phyloP scores from a whole-genome alignment of 1,140 invertebrate species.

The Platorchestia sp. region DNA sequence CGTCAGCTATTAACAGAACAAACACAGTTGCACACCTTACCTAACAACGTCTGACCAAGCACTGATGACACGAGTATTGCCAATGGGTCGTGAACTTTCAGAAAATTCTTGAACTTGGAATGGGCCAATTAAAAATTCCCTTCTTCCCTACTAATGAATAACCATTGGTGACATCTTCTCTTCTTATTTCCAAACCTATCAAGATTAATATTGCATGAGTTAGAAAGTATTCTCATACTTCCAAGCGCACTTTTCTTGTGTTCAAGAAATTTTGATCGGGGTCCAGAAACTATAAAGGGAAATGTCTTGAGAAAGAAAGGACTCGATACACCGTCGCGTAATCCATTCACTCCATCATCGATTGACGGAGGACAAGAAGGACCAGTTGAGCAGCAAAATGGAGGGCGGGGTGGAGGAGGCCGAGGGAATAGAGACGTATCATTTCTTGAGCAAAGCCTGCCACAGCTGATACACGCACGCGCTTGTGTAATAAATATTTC shows the following conservation, averaged over 20 bases:
- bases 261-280: background rate
- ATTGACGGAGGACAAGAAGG: background rate
- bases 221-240: background rate
- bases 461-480: too few species aligned
- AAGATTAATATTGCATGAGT: background rate
- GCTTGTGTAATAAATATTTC: too few species aligned
- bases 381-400: background rate
- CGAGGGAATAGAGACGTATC: background rate
- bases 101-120: background rate
- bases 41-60: background rate
- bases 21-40: background rate
- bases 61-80: background rate
- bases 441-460: background rate
- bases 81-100: background rate
- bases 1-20: background rate
- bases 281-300: background rate
- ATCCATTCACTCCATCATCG: conserved; percentile 36
- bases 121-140: background rate
- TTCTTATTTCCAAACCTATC: background rate
- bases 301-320: background rate
- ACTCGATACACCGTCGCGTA: background rate
- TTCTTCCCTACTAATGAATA: background rate
- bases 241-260: background rate
- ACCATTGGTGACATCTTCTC: background rate
- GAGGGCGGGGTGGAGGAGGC: background rate